A percentile compares a stretch with the other conserved stretches of the same genome.
Evolutionary conservation across 2,888 invertebrate species (phyloP).

Genomic region (Disparrhopalites patrizii): DNA sequence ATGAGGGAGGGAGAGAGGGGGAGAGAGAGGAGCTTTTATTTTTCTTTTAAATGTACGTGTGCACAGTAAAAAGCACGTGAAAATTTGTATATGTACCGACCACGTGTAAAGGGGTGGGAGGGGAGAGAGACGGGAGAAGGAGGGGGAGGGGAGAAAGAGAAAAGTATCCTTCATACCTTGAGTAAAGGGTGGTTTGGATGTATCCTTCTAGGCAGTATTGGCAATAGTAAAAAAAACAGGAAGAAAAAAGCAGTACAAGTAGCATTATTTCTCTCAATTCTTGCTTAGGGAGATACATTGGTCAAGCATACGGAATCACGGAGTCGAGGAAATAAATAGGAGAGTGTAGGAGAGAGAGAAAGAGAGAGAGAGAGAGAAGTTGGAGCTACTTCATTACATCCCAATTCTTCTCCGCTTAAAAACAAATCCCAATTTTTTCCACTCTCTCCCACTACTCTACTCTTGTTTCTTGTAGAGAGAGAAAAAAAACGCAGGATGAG

Average conservation of each 20-base stretch:
- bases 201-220: not conserved
- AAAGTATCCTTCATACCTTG: no score
- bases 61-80: no score
- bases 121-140: not conserved
- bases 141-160: not conserved
- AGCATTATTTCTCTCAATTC: no score
- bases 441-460: slow-evolving; percentile 3
- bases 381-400: slow-evolving; percentile 37
- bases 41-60: no score
- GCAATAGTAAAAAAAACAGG: not conserved
- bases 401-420: slow-evolving; percentile 43
- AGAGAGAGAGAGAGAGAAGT: slow-evolving; percentile 20
- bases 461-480: not conserved
- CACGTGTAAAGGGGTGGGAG: slow-evolving; percentile 2
- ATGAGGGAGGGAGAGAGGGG: no score
- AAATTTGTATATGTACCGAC: no score
- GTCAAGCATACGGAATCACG: slow-evolving; percentile 15
- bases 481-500: not conserved
- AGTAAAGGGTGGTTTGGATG: not conserved
- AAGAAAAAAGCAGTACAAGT: not conserved
- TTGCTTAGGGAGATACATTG: no score
- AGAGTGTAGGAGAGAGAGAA: slow-evolving; percentile 1
- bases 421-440: slow-evolving; percentile 41
- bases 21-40: no score
- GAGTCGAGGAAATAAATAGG: not conserved